Conservation (phyloP, 2,888 invertebrate species). For the Amiota mariae region DNA sequence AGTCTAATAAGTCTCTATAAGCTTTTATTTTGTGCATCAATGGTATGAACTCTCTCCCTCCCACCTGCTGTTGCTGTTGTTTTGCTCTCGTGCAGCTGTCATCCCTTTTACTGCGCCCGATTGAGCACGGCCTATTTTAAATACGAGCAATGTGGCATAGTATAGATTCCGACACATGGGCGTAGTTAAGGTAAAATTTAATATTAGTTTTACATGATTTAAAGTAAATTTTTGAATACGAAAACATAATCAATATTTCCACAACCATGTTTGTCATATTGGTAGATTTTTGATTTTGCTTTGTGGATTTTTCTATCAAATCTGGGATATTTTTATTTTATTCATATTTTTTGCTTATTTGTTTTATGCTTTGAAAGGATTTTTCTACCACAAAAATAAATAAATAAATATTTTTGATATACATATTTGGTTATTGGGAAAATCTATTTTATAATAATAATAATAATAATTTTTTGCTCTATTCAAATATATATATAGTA, state of each 20-base stretch:
- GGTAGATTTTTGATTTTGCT: no score
- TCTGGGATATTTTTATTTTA: constrained; percentile 7
- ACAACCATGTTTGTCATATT: neutral
- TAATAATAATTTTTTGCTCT: neutral
- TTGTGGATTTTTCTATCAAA: constrained; percentile 13
- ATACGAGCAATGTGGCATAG: neutral
- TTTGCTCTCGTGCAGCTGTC: neutral
- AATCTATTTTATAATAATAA: constrained; percentile 9
- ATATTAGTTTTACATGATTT: no score
- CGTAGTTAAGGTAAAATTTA: no score
- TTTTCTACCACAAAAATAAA: neutral
- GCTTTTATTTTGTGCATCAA: constrained; percentile 2
- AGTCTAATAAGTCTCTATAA: constrained; percentile 44
- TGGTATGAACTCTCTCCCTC: neutral
- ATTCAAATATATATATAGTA: neutral
- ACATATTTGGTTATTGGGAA: constrained; percentile 4
- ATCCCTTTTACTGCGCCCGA: neutral
- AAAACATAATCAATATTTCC: neutral
- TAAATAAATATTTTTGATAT: neutral
- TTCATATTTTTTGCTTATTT: neutral
- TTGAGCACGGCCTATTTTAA: neutral
- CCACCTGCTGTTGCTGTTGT: constrained; percentile 28
- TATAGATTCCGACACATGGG: no score
- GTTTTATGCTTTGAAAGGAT: neutral
- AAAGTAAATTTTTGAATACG: no score